Evolutionary conservation across 37 sponge, comb jelly and placozoan genomes (phyloP), one percentile per base, ranked within the genome.

Genomic region (Halichondria panicea): DNA sequence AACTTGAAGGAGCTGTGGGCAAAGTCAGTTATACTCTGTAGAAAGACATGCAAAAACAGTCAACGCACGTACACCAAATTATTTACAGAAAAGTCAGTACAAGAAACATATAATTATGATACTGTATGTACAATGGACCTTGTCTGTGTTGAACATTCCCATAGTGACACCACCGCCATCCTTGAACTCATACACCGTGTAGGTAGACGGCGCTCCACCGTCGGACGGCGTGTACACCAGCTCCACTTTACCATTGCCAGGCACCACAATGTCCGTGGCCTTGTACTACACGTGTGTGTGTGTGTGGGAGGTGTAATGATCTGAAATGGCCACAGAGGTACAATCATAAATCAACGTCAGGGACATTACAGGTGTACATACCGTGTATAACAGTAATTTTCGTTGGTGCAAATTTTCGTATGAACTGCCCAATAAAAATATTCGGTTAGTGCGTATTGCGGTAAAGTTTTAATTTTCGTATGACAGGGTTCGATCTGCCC

Each of bases 131-230:
- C 25, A 25, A 21, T 25, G 4, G 13, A 80, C 86, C 79, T 85
- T 85, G 46, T 93, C 95, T 24, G 97, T 97, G 79, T 97, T 97
- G 89, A 86, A 97, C 97, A 97, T 97, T 43, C 84, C 94, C 84
- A 97, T 71, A 45, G 94, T 88, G 46, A 97, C 94, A 8, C 97
- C 97, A 28, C 91, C 87, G 37, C 76, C 78, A 8, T 91, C 92
- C n/a, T 72, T 63, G 65, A 93, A 97, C 43, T 90, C 76, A 58
- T 81, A 79, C 38, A 97, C 89, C 4, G 78, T 81, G 69, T 80
- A 77, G 0, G 65, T 72, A 76, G 84, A 80, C 19, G 73, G 66
- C 28, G 81, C 91, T 27, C 91, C 91, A 24, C 95, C 89, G n/a
- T 61, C 89, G 15, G 41, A 74, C 19, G 97, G 97, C 9, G 84